Evolutionary conservation across 2,113 vertebrate species (phyloP).

Genomic region (Nothocercus julius): DNA sequence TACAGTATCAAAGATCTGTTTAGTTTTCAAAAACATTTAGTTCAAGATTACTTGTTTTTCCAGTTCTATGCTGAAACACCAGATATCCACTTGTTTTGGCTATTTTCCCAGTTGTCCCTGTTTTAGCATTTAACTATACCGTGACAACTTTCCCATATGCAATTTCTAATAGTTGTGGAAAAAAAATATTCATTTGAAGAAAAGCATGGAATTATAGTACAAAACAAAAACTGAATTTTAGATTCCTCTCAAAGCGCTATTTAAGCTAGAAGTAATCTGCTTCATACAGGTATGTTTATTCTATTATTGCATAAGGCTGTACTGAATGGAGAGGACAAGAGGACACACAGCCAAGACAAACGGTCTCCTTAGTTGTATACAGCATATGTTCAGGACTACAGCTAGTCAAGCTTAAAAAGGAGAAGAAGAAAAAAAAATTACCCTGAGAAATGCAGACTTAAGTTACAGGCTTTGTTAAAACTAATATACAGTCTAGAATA

Average conservation of each 20-base stretch:
- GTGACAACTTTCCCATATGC: not conserved
- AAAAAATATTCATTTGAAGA: not conserved
- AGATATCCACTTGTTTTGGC: constrained; percentile 7
- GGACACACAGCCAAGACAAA: constrained; percentile 8
- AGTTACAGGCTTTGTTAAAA: not conserved
- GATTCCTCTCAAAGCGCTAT: not conserved
- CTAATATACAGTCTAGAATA: not conserved
- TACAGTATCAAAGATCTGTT: not conserved
- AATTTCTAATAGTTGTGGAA: not conserved
- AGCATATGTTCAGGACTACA: not conserved
- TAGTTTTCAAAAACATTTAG: not conserved
- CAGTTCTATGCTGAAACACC: constrained; percentile 8
- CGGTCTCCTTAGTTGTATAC: not conserved
- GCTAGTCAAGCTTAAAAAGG: not conserved
- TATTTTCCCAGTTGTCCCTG: constrained; percentile 36
- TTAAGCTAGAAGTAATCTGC: not conserved
- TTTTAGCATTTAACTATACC: not conserved
- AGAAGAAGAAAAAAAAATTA: not conserved
- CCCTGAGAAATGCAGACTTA: not conserved
- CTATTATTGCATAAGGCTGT: not conserved
- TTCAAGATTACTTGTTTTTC: constrained; percentile 21
- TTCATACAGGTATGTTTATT: not conserved
- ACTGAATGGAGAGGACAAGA: not conserved
- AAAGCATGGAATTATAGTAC: not conserved
- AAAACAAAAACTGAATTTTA: not conserved